Conservation (phyloP, 2,888 invertebrate genomes). For the Hyalella azteca region DNA sequence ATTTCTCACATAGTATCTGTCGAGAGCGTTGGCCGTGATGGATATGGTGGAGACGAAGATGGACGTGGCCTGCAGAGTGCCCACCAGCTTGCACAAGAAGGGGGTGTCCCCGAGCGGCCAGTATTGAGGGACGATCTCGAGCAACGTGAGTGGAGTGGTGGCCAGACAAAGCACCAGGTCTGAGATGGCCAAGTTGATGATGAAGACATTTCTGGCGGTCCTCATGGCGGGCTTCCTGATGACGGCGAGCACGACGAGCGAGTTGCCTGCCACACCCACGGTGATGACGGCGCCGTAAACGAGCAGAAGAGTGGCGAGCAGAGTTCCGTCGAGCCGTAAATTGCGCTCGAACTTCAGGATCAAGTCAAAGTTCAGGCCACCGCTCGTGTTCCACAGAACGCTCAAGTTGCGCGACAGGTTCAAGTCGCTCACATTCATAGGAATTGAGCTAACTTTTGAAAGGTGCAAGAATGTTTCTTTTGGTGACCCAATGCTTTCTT, state of each 20-base stretch:
- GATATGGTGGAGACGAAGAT: constrained; percentile 93
- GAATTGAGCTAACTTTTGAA: no score
- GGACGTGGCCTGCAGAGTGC: constrained; percentile 85
- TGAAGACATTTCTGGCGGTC: constrained; percentile 91
- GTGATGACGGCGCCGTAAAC: constrained; percentile 78
- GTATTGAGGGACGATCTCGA: constrained; percentile 82
- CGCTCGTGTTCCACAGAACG: constrained; percentile 44
- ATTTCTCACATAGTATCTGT: constrained; percentile 83
- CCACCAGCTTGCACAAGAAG: constrained; percentile 79
- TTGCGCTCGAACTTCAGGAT: constrained; percentile 52
- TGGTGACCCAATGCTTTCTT: no score
- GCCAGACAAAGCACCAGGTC: constrained; percentile 86
- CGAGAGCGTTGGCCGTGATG: constrained; percentile 88
- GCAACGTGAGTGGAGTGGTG: constrained; percentile 86
- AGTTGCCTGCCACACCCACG: constrained; percentile 84
- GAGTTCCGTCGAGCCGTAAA: constrained; percentile 42
- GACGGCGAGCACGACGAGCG: constrained; percentile 79
- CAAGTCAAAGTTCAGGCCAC: constrained; percentile 43
- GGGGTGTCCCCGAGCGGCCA: constrained; percentile 85
- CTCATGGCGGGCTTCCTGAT: constrained; percentile 86
- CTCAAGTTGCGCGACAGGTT: constrained; percentile 45
- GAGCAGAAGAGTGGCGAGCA: constrained; percentile 62
- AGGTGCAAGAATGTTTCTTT: no score
- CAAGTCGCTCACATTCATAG: constrained; percentile 36
- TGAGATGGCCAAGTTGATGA: constrained; percentile 81